Base-by-base conservation (phyloP, 2,113 vertebrate genomes). In the Tragelaphus scriptus region DNA sequence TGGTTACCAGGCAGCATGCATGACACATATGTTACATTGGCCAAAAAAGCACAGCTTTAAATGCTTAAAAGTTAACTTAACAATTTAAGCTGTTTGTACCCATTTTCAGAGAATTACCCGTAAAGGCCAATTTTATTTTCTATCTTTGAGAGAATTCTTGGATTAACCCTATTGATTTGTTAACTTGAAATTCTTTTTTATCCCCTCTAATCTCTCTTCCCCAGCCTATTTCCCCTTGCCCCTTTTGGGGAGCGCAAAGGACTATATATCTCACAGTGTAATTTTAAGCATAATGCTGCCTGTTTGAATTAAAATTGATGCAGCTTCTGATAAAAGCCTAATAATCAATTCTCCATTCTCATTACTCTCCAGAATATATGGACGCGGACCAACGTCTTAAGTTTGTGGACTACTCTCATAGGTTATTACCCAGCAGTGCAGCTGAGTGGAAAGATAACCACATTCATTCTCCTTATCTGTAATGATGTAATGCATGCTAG, bases 391-490 rank as follows among this genome's bases (percentile, higher is more conserved):
- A 97, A 98, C 99, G 98, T 98, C 99, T 99, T 98, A 99, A 99
- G 99, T 99, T 99, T 98, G 98, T 98, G 98, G 98, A 98, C 97
- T 98, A 98, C 98, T 99, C 99, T 98, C 98, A 68, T 90, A 98
- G 98, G 98, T 98, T 99, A 99, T 99, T 99, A 99, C 96, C 98
- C 98, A 96, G 98, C 98, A 97, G 99, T 98, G 98, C 98, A 99
- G 99, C 99, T 99, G 99, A 99, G 98, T 98, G 98, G 97, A 98
- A 97, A 99, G 99, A 99, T 99, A 99, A 99, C 99, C 98, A 99
- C 99, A 98, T 99, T 99, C 98, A 99, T 99, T 99, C 98, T 98
- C 97, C 99, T 99, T 99, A 99, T 99, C 99, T 99, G 98, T 98
- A 98, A 99, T 99, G 99, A 99, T 99, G 99, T 99, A 99, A 99